Percentiles rank a stretch among this genome's conserved stretches.
Evolutionary conservation across 2,888 invertebrate species (phyloP).

Genomic region (Pilophorus perplexus): DNA sequence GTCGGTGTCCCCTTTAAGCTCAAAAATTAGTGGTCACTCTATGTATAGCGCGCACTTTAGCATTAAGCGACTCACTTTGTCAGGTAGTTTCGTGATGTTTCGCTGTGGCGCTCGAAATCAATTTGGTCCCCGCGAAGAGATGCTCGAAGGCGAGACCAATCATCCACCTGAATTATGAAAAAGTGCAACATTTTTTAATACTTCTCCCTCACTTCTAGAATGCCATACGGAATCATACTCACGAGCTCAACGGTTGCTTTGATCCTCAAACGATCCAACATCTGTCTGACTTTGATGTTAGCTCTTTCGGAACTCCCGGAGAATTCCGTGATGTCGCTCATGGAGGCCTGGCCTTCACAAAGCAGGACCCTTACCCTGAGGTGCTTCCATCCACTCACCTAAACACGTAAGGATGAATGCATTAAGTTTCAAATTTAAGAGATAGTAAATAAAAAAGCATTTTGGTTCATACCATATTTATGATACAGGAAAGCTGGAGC

Average conservation of each 20-base stretch:
- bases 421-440: no score
- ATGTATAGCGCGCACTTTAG: no score
- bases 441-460: background rate
- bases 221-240: no score
- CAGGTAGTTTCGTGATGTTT: conserved; percentile 55
- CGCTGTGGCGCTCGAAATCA: conserved; percentile 40
- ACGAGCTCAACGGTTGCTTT: conserved; percentile 71
- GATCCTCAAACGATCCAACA: conserved; percentile 82
- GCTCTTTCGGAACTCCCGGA: conserved; percentile 49
- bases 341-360: conserved; percentile 58
- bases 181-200: no score
- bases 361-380: conserved; percentile 82
- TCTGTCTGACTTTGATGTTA: conserved; percentile 57
- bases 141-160: conserved; percentile 48
- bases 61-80: conserved; percentile 56
- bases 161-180: conserved; percentile 46
- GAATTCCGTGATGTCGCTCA: conserved; percentile 47
- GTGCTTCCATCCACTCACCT: conserved; percentile 79
- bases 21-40: no score
- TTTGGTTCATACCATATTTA: conserved; percentile 67
- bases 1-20: no score
- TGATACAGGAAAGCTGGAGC: conserved; percentile 93
- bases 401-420: background rate
- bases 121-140: conserved; percentile 48
- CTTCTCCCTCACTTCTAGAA: no score